phyloP scores from a whole-genome alignment of 2,113 vertebrate species.

The Ellobius talpinus region DNA sequence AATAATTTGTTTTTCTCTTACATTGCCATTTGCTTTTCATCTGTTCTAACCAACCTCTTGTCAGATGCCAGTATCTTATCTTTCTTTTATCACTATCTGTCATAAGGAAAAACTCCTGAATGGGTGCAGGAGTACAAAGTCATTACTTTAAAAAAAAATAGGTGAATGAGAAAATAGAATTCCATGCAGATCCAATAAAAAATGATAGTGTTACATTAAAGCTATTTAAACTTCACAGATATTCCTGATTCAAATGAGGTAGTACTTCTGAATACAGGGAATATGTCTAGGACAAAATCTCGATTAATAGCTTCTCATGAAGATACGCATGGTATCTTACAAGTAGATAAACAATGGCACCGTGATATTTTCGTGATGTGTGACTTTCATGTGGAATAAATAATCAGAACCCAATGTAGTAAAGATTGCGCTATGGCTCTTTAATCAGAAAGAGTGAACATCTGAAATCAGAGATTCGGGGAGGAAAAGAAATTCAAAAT shows the following conservation, averaged over 20 bases:
- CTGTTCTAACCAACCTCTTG: neutral
- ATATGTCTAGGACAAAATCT: neutral
- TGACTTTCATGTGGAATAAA: neutral
- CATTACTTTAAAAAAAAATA: neutral
- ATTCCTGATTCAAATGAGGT: neutral
- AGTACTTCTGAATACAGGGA: neutral
- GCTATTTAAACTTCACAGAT: neutral
- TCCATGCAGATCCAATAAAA: neutral
- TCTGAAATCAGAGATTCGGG: neutral
- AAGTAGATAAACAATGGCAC: neutral
- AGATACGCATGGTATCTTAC: neutral
- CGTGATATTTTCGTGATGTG: neutral
- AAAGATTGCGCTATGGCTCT: neutral
- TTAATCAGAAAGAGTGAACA: neutral
- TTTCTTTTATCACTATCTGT: neutral
- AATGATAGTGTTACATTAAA: neutral
- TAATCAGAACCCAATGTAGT: neutral
- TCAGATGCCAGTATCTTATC: neutral
- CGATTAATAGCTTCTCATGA: neutral
- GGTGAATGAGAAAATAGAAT: neutral
- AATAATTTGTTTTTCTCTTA: neutral
- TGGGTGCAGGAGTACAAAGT: neutral
- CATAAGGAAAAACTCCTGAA: neutral
- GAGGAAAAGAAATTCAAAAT: neutral
- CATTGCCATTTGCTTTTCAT: neutral